phyloP scores from a whole-genome alignment of 2,888 invertebrate species.

The Drosophila kambysellisi region DNA sequence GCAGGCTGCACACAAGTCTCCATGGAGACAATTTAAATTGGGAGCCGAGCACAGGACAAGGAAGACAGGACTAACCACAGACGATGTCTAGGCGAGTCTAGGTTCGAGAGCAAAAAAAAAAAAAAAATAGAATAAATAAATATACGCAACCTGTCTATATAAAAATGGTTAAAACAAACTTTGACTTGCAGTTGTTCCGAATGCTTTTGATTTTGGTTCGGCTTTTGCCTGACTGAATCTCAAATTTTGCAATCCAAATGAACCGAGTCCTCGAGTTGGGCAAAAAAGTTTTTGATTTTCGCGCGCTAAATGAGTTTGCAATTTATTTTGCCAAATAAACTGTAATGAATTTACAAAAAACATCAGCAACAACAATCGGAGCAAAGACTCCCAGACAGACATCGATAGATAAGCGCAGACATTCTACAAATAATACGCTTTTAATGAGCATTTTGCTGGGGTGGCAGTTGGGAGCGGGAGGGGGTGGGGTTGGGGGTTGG shows the following conservation, averaged over 20 bases:
- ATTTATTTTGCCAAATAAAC: slow-evolving; percentile 76
- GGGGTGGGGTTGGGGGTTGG: background rate
- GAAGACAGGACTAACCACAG: slow-evolving; percentile 47
- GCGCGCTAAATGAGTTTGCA: slow-evolving; percentile 80
- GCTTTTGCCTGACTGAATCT: slow-evolving; percentile 61
- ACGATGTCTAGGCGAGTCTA: slow-evolving; percentile 45
- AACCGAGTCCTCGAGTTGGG: slow-evolving; percentile 36
- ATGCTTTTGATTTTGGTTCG: slow-evolving; percentile 31
- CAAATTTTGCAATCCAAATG: slow-evolving; percentile 66
- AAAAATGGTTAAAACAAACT: slow-evolving; percentile 67
- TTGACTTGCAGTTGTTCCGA: slow-evolving; percentile 35
- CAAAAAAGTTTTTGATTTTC: slow-evolving; percentile 58
- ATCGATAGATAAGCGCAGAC: slow-evolving; percentile 54
- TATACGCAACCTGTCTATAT: slow-evolving; percentile 28
- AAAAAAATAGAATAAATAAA: slow-evolving; percentile 12
- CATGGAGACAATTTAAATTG: slow-evolving; percentile 79
- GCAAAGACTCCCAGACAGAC: slow-evolving; percentile 2
- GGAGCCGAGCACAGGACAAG: slow-evolving; percentile 22
- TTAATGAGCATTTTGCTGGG: slow-evolving; percentile 66
- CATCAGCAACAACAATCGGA: slow-evolving; percentile 32
- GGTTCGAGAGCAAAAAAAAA: slow-evolving; percentile 3
- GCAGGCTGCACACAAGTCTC: slow-evolving; percentile 62
- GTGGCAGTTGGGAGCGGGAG: slow-evolving; percentile 5
- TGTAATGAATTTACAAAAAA: slow-evolving; percentile 78
- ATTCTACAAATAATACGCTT: slow-evolving; percentile 67